These are phyloP conservation scores for Charina bottae DNA, from an alignment of 2,113 vertebrate species.

Conservation along the genomic window DNA sequence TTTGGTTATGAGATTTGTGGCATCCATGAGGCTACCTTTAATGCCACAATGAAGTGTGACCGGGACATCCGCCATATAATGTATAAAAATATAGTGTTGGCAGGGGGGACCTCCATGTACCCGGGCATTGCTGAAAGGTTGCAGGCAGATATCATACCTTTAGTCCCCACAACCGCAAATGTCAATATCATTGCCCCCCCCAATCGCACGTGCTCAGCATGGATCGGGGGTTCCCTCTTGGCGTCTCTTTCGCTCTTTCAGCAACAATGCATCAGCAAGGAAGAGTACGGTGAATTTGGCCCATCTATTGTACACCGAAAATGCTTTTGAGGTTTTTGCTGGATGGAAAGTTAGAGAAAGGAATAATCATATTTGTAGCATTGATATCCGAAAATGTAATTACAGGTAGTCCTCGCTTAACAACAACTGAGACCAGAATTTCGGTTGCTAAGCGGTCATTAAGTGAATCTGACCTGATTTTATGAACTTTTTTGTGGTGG, in stretches of 20 bases:
- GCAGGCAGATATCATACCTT: conserved; percentile 67
- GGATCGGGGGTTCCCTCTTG: conserved; percentile 75
- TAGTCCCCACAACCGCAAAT: conserved; percentile 72
- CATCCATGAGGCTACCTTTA: conserved; percentile 72
- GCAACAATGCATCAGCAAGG: conserved; percentile 81
- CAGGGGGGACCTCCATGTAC: conserved; percentile 75
- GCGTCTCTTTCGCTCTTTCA: conserved; percentile 77
- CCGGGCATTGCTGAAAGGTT: conserved; percentile 73
- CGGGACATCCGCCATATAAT: conserved; percentile 73
- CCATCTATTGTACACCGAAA: conserved; percentile 74
- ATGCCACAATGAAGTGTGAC: conserved; percentile 71
- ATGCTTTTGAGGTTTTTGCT: conserved; percentile 68
- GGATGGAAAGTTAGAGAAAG: background rate
- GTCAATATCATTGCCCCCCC: conserved; percentile 70
- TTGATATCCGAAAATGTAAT: background rate
- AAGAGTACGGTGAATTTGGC: conserved; percentile 77
- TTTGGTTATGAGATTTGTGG: conserved; percentile 71
- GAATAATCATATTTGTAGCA: background rate
- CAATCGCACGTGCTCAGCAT: conserved; percentile 70
- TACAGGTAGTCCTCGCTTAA: too few species aligned
- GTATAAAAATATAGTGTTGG: conserved; percentile 69
- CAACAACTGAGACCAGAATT: too few species aligned
- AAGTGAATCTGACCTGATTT: too few species aligned
- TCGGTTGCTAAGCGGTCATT: too few species aligned
- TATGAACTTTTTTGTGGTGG: too few species aligned